phyloP scores from a whole-genome alignment of 2,113 vertebrate genomes.

The Cryptoleucopteryx plumbea region DNA sequence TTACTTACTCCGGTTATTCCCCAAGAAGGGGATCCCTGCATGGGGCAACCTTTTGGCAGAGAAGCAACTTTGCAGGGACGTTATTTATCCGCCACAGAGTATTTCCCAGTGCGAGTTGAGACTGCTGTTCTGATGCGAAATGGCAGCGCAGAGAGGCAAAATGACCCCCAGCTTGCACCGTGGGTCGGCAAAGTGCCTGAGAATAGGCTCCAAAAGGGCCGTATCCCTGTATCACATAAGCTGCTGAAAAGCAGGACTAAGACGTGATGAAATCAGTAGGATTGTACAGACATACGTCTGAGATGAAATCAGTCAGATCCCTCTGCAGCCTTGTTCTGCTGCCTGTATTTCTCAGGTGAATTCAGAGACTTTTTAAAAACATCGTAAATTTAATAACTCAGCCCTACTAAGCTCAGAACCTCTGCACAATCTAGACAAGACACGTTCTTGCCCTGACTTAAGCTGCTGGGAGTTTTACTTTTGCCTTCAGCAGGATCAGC shows the following conservation, averaged over 20 bases:
- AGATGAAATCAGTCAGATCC: background rate
- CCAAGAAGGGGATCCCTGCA: background rate
- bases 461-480: background rate
- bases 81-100: too few relatives aligned
- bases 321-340: background rate
- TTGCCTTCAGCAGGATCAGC: background rate
- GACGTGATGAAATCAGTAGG: background rate
- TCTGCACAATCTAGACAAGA: background rate
- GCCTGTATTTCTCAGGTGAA: background rate
- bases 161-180: background rate
- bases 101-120: background rate
- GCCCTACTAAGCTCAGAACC: background rate
- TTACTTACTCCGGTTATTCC: background rate
- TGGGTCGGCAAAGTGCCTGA: rapidly evolving
- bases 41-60: background rate
- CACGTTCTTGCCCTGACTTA: background rate
- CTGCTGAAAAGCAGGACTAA: background rate
- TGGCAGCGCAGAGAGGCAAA: background rate
- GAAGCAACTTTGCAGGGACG: background rate
- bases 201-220: background rate
- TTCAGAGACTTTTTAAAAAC: background rate
- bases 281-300: background rate
- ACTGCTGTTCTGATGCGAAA: background rate
- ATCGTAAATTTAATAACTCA: background rate
- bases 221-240: rapidly evolving